Evolutionary conservation across 2,888 invertebrate species (phyloP).

Genomic region (Hirtodrosophila cameraria): DNA sequence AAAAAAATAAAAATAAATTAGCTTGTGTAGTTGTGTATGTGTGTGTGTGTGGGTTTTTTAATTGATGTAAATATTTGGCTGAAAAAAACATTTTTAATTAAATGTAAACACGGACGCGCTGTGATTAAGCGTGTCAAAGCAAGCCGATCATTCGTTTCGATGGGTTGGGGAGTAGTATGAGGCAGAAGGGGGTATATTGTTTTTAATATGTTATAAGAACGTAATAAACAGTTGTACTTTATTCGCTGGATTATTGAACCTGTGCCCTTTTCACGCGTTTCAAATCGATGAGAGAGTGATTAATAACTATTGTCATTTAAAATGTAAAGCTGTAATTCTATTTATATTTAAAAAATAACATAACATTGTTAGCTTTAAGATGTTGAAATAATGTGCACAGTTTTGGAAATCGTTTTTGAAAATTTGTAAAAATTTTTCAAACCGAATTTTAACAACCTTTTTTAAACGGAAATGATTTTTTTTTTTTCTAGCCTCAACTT

Average conservation of each 20-base stretch:
- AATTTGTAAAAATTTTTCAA: too few relatives aligned
- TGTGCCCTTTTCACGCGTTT: conserved; percentile 21
- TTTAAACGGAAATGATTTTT: too few relatives aligned
- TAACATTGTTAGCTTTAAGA: too few relatives aligned
- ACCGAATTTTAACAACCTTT: too few relatives aligned
- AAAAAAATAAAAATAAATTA: conserved; percentile 20
- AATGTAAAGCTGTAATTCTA: too few relatives aligned
- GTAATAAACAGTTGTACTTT: conserved; percentile 9
- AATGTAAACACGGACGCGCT: conserved; percentile 55
- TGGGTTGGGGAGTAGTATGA: neutral
- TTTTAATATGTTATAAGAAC: conserved; percentile 23
- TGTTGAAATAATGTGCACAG: neutral
- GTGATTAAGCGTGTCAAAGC: conserved; percentile 45
- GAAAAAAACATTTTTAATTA: conserved; percentile 68
- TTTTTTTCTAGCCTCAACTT: too few relatives aligned
- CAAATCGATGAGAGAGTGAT: neutral
- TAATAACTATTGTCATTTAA: neutral
- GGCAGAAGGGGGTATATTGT: neutral
- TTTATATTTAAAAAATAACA: too few relatives aligned
- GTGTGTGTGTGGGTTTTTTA: conserved; percentile 28
- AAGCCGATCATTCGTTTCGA: conserved; percentile 6
- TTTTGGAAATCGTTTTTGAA: too few relatives aligned
- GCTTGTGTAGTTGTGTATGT: conserved; percentile 1
- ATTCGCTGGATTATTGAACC: neutral
- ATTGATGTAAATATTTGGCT: conserved; percentile 70